Conservation (phyloP, 2,797 vertebrate genomes). For the Sphaeramia orbicularis region DNA sequence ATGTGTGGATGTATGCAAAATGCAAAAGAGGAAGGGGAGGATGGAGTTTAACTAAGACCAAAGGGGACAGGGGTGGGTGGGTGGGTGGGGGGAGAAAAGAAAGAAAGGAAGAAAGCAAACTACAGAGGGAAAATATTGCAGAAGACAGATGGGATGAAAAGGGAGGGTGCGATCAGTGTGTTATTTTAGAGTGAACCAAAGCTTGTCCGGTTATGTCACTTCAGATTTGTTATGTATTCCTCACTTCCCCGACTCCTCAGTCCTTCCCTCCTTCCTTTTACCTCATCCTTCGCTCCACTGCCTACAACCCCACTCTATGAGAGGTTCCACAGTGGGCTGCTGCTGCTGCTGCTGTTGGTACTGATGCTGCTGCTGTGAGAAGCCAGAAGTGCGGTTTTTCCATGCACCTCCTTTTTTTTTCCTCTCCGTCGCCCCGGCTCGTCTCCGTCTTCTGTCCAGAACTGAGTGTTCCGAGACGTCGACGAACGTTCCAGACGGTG, state of each 20-base stretch:
- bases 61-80: neutral
- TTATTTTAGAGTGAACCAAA: conserved; percentile 37
- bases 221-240: conserved; percentile 58
- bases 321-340: conserved; percentile 45
- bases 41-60: too few species aligned
- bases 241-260: conserved; percentile 21
- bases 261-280: conserved; percentile 34
- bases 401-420: too few species aligned
- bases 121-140: conserved; percentile 11
- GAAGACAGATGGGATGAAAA: conserved; percentile 13
- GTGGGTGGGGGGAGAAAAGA: neutral
- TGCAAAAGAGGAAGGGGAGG: neutral
- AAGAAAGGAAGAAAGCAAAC: neutral
- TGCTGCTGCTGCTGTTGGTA: neutral
- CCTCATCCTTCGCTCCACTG: conserved; percentile 64
- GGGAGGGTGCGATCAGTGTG: conserved; percentile 40
- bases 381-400: conserved; percentile 12
- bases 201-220: conserved; percentile 49
- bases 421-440: conserved; percentile 21
- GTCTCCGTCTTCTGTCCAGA: conserved; percentile 7
- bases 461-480: conserved; percentile 15
- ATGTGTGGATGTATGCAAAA: conserved; percentile 12
- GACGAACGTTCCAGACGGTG: conserved; percentile 17
- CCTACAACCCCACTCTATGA: conserved; percentile 45
- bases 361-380: neutral